Conservation (phyloP, 2,888 invertebrate species). For the Eupeodes luniger region DNA sequence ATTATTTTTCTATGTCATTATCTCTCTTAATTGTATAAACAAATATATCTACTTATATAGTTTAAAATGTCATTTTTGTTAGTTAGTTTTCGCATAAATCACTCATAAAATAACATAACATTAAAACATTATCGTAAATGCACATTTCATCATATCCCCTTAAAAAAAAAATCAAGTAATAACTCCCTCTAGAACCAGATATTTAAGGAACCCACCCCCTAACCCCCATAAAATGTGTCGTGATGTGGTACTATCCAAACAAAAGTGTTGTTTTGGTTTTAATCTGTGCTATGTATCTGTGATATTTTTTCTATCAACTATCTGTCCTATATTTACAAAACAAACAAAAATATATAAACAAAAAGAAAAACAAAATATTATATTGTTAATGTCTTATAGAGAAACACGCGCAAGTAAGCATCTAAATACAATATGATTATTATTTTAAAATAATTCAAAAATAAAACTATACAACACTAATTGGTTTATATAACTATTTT, state of each 20-base stretch:
- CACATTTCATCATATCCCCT: constrained; percentile 49
- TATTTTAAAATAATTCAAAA: constrained; percentile 40
- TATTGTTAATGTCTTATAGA: constrained; percentile 60
- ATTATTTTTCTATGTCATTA: background rate
- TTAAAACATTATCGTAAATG: constrained; percentile 49
- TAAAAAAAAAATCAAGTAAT: background rate
- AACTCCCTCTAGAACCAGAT: background rate
- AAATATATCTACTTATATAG: background rate
- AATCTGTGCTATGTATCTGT: constrained; percentile 67
- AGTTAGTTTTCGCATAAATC: constrained; percentile 48
- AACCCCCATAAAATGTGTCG: constrained; percentile 59
- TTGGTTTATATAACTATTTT: constrained; percentile 68
- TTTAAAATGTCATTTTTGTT: constrained; percentile 26
- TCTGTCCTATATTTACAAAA: constrained; percentile 35
- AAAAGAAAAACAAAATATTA: constrained; percentile 1
- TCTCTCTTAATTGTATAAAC: constrained; percentile 17
- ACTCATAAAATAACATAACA: constrained; percentile 58
- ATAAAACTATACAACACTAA: constrained; percentile 55
- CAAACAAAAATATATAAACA: constrained; percentile 29
- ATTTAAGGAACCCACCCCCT: background rate
- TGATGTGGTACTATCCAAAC: constrained; percentile 81
- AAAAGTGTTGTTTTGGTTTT: constrained; percentile 76
- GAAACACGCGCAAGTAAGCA: constrained; percentile 55
- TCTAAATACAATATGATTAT: constrained; percentile 28
- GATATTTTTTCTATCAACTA: constrained; percentile 51